Evolutionary conservation across 2,797 vertebrate species (phyloP), one percentile per base, ranked within the genome.

Genomic region (Sebastes aleutianus): DNA sequence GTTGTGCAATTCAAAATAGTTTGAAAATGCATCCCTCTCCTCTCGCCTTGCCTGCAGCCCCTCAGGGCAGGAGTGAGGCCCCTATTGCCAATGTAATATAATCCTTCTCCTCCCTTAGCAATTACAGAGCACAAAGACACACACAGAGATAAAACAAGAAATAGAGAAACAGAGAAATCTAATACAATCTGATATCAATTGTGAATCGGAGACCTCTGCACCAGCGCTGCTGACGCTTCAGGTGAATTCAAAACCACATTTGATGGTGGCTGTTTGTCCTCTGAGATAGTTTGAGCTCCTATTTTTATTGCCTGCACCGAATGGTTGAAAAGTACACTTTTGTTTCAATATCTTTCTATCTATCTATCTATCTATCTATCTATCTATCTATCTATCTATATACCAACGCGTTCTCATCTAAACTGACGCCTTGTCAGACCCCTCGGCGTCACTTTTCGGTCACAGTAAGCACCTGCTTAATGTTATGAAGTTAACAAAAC

Each of bases 101-200:
- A 85, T 69, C 71, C 36, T 58, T 58, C 64, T 70, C 69, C 63
- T 79, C 83, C 69, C 47, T 70, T 4, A 58, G 72, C 70, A 85
- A 73, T 82, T 79, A 74, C 69, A 66, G 59, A 63, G 59, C 67
- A 82, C 74, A 62, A 34, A 76, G 32, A 70, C 58, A 57, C 59
- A 62, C 53, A 71, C 22, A 65, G 20, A 65, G 22, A 63, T 54
- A 74, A 13, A 73, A 16, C 50, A 20, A 61, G 29, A 67, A 13
- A 80, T 0, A 20, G 39, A 56, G 79, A 70, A 80, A 70, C 5
- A 3, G 20, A 32, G 66, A 65, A 76, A 76, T 78, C 63, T 79
- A 69, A 79, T 63, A 68, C 27, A 22, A 71, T 66, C 13, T 26
- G 16, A 79, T 77, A 76, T 71, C 32, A 87, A 74, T 31, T 54